Evolutionary conservation across 1,140 invertebrate species (phyloP), one percentile per base, ranked within the genome.

Genomic region (Cydia strobilella): DNA sequence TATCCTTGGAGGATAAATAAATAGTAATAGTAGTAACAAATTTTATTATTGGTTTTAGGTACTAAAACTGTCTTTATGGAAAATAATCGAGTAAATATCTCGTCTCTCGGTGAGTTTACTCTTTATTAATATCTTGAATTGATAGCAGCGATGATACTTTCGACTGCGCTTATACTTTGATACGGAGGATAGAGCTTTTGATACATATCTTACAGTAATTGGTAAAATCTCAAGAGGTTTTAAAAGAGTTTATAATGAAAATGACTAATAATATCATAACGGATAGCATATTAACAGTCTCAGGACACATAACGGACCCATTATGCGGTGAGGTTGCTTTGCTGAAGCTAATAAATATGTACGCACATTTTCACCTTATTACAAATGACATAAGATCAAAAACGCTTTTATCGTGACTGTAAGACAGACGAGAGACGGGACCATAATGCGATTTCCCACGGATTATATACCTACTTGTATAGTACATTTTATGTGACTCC

Each of bases 381-480:
- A n/a, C 20, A 59, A 13, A 59, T 5, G 18, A 20, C 54, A 23
- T 59, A 59, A 59, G 54, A n/a, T 59, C 15, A 59, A 12, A 20
- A 23, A n/a, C 51, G 15, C 18, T 12, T 59, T 23, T 59, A 23
- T 59, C n/a, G 51, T 18, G n/a, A 54, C 6, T 23, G 31, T 69
- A 69, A 75, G 75, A 74, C 76, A 73, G 59, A 72, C 78, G 73
- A 78, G 65, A 74, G 62, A 75, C 75, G 51, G 15, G 66, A 72
- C 74, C 76, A 78, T 79, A 80, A 83, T 77, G 75, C 45, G 54
- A 54, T 82, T 84, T 85, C 82, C 84, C 84, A 85, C 84, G 84
- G 79, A 84, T 80, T 35, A 31, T 72, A 73, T 48, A 20, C 25
- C 5, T 15, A 20, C 25, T n/a, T 23, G 25, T 18, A 25, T 69